Percentiles rank a stretch among this genome's conserved stretches.
Evolutionary conservation across 2,113 vertebrate species (phyloP).

Genomic region (Cygnus buccinator): DNA sequence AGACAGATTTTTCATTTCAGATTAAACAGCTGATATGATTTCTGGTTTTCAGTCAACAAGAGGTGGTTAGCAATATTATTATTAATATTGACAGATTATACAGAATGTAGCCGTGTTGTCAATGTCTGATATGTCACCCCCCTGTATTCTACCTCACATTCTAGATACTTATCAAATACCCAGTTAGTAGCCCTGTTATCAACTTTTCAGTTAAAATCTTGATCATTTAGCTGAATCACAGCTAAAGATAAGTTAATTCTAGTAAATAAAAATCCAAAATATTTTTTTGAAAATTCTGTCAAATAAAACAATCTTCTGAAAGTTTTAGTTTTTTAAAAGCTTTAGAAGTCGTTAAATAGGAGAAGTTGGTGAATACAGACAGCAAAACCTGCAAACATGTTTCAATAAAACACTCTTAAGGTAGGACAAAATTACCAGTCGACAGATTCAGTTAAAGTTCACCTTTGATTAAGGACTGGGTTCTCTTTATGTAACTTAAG

Average conservation of each 20-base stretch:
- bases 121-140: neutral
- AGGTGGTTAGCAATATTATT: neutral
- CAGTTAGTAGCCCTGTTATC: neutral
- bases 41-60: neutral
- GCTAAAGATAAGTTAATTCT: neutral
- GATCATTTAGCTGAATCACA: neutral
- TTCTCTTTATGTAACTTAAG: neutral
- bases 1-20: neutral
- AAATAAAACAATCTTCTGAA: neutral
- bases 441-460: neutral
- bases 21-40: neutral
- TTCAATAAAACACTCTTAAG: neutral
- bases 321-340: neutral
- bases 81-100: neutral
- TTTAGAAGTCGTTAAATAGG: neutral
- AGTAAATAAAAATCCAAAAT: slow-evolving; percentile 1
- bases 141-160: neutral
- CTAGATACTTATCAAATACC: neutral
- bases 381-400: neutral
- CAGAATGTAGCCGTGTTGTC: neutral
- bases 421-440: neutral
- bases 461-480: neutral
- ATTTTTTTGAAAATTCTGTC: neutral
- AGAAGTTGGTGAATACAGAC: neutral
- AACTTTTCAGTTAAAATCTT: neutral